Evolutionary conservation across 2,888 invertebrate species (phyloP), one percentile per base, ranked within the genome.

Genomic region (Thereva unica): DNA sequence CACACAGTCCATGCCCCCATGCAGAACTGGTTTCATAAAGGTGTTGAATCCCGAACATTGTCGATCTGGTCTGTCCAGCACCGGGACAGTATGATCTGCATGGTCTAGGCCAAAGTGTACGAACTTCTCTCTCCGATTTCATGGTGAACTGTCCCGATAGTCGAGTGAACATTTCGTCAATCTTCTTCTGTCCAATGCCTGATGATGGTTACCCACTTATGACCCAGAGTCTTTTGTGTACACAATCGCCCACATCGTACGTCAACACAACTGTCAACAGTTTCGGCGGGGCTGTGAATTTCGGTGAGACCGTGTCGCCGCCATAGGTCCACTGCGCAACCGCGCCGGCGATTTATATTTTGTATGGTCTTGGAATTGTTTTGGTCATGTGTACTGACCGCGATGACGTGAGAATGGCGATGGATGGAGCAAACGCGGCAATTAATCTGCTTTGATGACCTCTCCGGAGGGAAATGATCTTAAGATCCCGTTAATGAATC

Each of bases 401-500:
- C 35, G 23, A 23, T 55, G 10, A 54, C 54, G 9, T 7, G 10
- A n/a, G 9, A 40, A 7, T 49, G 47, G 5, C 59, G 59, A 59
- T 59, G 38, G 37, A 59, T 59, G 47, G 35, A 6, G 12, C 47
- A 45, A 38, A 12, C 49, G 37, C 37, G 38, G 59, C 59, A 59
- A 59, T 59, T 59, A 59, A 59, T 59, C 59, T 45, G 49, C 35
- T 38, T 38, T 45, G 23, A 23, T 23, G 23, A 23, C 23, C 23
- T 23, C 23, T 23, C 23, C 23, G 41, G 55, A 55, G 59, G 47
- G 49, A 59, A 49, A 59, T 59, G 47, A 59, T 59, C 59, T 59
- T 49, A 7, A 38, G 38, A 59, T 59, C 59, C 59, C 59, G 59
- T 59, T 59, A 59, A 59, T 59, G 59, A 59, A 59, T 59, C 59